Conservation (phyloP, 2,113 vertebrate genomes). For the Hemibates koningsi region DNA sequence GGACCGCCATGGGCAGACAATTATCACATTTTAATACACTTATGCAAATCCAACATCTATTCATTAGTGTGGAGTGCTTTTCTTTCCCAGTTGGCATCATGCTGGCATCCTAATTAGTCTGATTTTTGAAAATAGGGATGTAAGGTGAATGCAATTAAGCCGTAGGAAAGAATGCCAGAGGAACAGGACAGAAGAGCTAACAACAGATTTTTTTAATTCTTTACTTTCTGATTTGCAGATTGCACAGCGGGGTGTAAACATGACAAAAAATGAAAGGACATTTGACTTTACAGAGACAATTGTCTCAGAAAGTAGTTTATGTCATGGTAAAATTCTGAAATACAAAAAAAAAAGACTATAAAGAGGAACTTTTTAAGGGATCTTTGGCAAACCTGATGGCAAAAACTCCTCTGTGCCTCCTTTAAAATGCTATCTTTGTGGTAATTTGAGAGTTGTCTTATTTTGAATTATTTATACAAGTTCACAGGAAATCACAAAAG, state of each 20-base stretch:
- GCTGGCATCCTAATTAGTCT: background rate
- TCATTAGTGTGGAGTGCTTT: background rate
- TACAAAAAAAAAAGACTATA: background rate
- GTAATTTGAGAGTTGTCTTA: background rate
- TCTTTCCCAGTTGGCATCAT: background rate
- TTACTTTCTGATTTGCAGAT: background rate
- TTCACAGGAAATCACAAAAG: background rate
- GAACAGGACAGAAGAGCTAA: background rate
- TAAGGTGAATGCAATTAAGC: background rate
- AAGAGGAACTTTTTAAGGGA: background rate
- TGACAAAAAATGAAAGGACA: background rate
- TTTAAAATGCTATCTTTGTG: background rate
- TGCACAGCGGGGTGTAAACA: background rate
- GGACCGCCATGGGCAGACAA: background rate
- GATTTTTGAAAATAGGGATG: background rate
- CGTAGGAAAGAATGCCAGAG: background rate
- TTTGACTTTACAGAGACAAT: background rate
- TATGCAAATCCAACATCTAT: background rate
- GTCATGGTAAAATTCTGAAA: background rate
- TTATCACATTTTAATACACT: background rate
- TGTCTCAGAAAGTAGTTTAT: background rate
- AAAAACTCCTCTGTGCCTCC: background rate
- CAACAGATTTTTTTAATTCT: background rate
- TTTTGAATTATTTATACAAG: background rate
- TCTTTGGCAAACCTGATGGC: background rate